Base-by-base conservation (phyloP, 92 coral and sea anemone species). In the Porites lobata region DNA sequence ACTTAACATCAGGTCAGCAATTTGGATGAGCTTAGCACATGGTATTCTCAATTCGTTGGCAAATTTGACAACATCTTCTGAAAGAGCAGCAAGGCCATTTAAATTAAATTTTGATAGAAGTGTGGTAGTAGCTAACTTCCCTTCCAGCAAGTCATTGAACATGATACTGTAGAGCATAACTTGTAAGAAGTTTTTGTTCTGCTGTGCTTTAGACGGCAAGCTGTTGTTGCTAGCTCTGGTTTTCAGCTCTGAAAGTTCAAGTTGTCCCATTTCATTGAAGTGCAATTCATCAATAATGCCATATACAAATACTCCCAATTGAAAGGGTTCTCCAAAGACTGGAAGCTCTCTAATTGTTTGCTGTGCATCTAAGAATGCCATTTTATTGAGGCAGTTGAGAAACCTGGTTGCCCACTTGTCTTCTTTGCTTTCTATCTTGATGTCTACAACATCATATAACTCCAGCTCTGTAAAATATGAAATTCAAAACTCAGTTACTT, bases 341-440 rank as follows among this genome's bases (percentile, higher is more conserved):
- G 95, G 93, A 4, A 92, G 29, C 69, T 92, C 95, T 54, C 95
- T 71, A 7, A 92, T 93, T 26, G 81, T 89, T 47, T 80, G 91
- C 21, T 76, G 17, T 59, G 95, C 93, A 53, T 92, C 95, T 6
- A 92, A 79, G 1, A 57, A 66, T 15, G 95, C 89, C 5, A 92
- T 52, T 69, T 92, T 93, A 47, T 79, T 85, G 51, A 92, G 90
- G 85, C 93, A 92, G 89, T 92, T 82, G 80, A 92, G 54, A 65
- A 85, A 92, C 50, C 69, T 65, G 20, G 79, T 15, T 62, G 91
- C 95, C 95, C 95, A 92, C 66, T 90, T 89, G 86, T 92, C 95
- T 85, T 92, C 95, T 22, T 85, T 89, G 26, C 93, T 69, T 62
- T 70, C 75, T 15, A 86, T 65, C 54, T 89, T 80, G 32, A 92